A percentile compares a stretch with the other conserved stretches of the same genome.
Conservation (phyloP, 1,140 invertebrate species). For the Wiebesia pumilae region DNA sequence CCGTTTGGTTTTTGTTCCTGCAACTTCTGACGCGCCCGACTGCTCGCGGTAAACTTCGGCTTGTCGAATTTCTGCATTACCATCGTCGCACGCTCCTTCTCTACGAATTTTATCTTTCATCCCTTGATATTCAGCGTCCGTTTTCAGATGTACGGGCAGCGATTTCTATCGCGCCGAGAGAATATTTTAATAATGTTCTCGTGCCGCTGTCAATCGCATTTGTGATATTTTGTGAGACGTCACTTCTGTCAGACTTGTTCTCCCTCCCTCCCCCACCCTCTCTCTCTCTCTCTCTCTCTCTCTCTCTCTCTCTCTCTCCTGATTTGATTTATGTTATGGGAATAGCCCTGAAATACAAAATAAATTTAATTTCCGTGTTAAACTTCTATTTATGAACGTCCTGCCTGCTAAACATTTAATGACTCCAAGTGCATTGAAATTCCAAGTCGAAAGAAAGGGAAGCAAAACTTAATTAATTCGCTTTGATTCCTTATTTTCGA, state of each 20-base stretch:
- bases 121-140: neutral
- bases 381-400: neutral
- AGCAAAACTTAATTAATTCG: neutral
- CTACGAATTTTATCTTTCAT: neutral
- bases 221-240: no score
- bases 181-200: slow-evolving; percentile 8
- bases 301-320: no score
- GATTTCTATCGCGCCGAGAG: neutral
- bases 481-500: neutral
- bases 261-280: no score
- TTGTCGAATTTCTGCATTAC: neutral
- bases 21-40: neutral
- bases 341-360: no score
- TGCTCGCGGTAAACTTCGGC: neutral
- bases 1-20: slow-evolving; percentile 21
- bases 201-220: neutral
- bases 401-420: neutral
- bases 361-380: neutral
- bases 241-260: no score
- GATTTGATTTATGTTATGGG: no score
- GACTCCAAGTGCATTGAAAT: neutral
- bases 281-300: no score
- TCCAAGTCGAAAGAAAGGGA: neutral
- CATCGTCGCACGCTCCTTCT: neutral
- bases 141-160: no score